phyloP scores from a whole-genome alignment of 2,888 invertebrate species.

The Tetranychus truncatus region DNA sequence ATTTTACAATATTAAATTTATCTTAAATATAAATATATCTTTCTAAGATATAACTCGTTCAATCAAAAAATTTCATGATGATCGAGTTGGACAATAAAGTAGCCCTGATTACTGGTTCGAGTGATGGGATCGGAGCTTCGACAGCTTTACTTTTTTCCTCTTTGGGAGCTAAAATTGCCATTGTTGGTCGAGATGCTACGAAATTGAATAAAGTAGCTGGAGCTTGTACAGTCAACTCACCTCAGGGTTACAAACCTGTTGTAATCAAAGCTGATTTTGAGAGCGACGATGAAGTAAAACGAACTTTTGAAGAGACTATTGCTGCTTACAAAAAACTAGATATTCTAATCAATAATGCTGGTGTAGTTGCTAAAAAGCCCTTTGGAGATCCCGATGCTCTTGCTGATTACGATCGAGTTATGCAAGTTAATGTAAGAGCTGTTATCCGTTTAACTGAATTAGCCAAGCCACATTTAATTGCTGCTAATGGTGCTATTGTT shows the following conservation, averaged over 20 bases:
- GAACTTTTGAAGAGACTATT: slow-evolving; percentile 5
- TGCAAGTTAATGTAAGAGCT: slow-evolving; percentile 12
- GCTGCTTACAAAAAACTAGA: slow-evolving; percentile 13
- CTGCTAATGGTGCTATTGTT: slow-evolving; percentile 12
- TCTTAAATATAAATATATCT: no score
- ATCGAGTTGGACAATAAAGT: neutral
- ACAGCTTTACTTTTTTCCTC: neutral
- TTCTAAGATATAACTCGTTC: no score
- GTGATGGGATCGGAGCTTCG: slow-evolving; percentile 2
- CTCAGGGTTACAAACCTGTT: neutral
- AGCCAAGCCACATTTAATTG: slow-evolving; percentile 11
- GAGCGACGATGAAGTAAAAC: neutral
- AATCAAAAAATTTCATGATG: neutral
- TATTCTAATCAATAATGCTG: slow-evolving; percentile 17
- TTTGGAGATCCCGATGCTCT: neutral
- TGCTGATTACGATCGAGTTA: slow-evolving; percentile 10
- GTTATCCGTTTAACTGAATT: slow-evolving; percentile 13
- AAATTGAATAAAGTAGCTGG: neutral
- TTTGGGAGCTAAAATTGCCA: slow-evolving; percentile 4
- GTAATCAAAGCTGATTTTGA: neutral
- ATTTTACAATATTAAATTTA: no score
- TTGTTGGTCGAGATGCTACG: neutral
- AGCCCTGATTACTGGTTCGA: slow-evolving; percentile 5
- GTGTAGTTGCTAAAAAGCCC: neutral
- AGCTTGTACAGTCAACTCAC: neutral